Conservation (phyloP, 2,888 invertebrate species). For the Leptothorax acervorum region DNA sequence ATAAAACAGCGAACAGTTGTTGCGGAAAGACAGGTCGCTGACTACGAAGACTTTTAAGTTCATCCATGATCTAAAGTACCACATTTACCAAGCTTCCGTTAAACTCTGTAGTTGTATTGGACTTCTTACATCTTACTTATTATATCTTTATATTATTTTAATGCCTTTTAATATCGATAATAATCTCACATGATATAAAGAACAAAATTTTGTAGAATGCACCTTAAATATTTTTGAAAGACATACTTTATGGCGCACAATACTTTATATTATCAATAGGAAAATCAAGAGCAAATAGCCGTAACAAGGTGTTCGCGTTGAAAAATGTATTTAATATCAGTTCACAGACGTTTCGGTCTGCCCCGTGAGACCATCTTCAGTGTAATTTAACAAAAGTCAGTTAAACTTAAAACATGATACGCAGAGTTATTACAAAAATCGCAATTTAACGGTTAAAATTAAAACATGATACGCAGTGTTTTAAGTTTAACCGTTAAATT, state of each 20-base stretch:
- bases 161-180: neutral
- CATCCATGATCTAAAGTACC: constrained; percentile 59
- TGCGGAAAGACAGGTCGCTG: constrained; percentile 44
- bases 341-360: too few relatives aligned
- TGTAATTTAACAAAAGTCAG: too few relatives aligned
- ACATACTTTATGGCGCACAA: neutral
- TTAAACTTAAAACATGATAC: too few relatives aligned
- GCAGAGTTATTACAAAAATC: too few relatives aligned
- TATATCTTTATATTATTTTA: neutral
- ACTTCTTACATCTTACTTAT: neutral
- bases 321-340: too few relatives aligned
- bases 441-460: too few relatives aligned
- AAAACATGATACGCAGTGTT: too few relatives aligned
- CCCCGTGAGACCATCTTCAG: too few relatives aligned
- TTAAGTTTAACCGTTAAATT: too few relatives aligned
- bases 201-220: neutral
- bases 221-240: neutral
- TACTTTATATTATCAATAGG: neutral
- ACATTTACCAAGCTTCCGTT: constrained; percentile 24
- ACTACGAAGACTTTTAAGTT: constrained; percentile 66
- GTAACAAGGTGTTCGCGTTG: too few relatives aligned
- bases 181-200: neutral
- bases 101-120: constrained; percentile 17
- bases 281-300: neutral
- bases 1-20: constrained; percentile 60